Conservation (phyloP, 2,113 vertebrate species). For the Oryzias woworae region DNA sequence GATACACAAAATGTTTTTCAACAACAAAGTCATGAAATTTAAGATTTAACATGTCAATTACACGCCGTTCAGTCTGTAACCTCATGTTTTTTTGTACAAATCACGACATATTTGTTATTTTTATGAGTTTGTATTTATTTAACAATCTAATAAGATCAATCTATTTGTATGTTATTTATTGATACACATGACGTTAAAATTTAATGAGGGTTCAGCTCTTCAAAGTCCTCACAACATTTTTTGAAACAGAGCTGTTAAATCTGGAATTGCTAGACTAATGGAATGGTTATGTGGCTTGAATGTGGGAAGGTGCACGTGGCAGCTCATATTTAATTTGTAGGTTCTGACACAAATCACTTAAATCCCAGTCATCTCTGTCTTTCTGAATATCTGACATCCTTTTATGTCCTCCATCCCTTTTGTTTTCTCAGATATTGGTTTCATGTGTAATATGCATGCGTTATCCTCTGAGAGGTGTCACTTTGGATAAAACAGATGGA, state of each 20-base stretch:
- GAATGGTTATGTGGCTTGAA: constrained; percentile 8
- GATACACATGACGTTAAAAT: too few species aligned
- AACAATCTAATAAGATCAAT: too few species aligned
- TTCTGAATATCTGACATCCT: constrained; percentile 6
- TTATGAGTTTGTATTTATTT: too few species aligned
- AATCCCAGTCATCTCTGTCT: constrained; percentile 14
- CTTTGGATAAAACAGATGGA: constrained; percentile 47
- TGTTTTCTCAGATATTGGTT: background rate
- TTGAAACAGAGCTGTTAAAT: too few species aligned
- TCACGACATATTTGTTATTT: too few species aligned
- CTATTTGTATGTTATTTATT: too few species aligned
- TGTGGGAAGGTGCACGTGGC: constrained; percentile 21
- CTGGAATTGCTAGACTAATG: constrained; percentile 16
- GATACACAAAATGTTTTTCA: too few species aligned
- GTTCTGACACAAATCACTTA: constrained; percentile 8
- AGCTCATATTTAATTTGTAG: constrained; percentile 25
- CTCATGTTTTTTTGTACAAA: background rate
- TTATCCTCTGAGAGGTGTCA: constrained; percentile 43
- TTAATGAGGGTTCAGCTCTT: too few species aligned
- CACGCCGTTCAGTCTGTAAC: background rate
- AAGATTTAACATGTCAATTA: background rate
- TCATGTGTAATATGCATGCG: background rate
- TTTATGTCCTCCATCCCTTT: constrained; percentile 6
- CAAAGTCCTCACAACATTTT: too few species aligned
- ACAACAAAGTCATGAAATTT: too few species aligned